A percentile compares a stretch with the other conserved stretches of the same genome.
These are phyloP conservation scores for Cyclargus thomasi DNA, from an alignment of 1,140 invertebrate genomes.

Conservation along the genomic window DNA sequence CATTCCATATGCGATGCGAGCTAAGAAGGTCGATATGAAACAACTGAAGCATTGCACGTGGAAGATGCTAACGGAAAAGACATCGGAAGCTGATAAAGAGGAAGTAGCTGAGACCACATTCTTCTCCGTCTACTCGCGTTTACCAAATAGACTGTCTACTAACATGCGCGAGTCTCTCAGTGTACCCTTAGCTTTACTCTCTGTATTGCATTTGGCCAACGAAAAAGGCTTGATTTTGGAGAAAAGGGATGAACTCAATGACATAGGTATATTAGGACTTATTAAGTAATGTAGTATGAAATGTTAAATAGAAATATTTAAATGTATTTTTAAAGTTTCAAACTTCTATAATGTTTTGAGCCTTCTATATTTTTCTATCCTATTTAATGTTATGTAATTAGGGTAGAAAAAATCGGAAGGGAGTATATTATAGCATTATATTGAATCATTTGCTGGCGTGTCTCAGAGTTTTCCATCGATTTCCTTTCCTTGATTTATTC, in stretches of 20 bases:
- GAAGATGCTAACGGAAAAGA: slow-evolving; percentile 72
- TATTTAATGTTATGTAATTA: background rate
- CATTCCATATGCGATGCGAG: slow-evolving; percentile 83
- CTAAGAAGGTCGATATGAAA: slow-evolving; percentile 88
- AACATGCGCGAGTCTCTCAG: slow-evolving; percentile 83
- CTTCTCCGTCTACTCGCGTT: slow-evolving; percentile 75
- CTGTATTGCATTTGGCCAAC: slow-evolving; percentile 87
- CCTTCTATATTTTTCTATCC: background rate
- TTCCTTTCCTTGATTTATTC: too few relatives aligned
- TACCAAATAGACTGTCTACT: slow-evolving; percentile 78
- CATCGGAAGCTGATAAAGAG: slow-evolving; percentile 48
- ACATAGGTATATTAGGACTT: slow-evolving; percentile 60
- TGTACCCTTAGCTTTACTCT: slow-evolving; percentile 84
- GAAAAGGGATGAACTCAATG: slow-evolving; percentile 57
- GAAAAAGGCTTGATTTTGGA: slow-evolving; percentile 77
- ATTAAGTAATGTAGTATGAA: slow-evolving; percentile 36
- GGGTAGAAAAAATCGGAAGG: background rate
- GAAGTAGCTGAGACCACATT: slow-evolving; percentile 58
- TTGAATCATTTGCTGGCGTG: background rate
- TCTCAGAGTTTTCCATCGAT: too few relatives aligned
- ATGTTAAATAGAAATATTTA: too few relatives aligned
- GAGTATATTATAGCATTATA: background rate
- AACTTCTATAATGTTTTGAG: background rate
- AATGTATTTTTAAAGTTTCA: background rate
- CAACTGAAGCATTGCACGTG: slow-evolving; percentile 84